Percentiles rank a stretch among this genome's conserved stretches.
Evolutionary conservation across 2,797 vertebrate species (phyloP).

Genomic region (Telmatherina bonti): DNA sequence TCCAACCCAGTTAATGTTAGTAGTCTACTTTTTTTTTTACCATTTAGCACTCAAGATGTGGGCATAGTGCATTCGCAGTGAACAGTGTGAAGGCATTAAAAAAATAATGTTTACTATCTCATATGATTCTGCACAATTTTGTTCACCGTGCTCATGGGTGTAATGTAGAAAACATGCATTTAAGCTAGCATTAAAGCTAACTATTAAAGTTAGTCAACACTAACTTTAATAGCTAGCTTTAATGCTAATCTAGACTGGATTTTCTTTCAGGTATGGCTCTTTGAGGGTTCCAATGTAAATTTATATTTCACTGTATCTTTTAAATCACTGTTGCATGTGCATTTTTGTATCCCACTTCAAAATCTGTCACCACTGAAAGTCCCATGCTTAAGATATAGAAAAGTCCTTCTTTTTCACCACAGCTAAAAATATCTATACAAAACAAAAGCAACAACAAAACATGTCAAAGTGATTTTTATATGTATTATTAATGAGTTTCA

Average conservation of each 20-base stretch:
- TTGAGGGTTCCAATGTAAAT: background rate
- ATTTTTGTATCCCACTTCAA: background rate
- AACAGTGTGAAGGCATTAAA: too few species aligned
- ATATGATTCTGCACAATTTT: background rate
- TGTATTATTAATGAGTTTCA: constrained; percentile 37
- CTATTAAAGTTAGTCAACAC: too few species aligned
- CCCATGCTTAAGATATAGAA: constrained; percentile 1
- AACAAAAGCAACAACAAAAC: background rate
- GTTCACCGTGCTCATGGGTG: background rate
- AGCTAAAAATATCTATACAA: background rate
- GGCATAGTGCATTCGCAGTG: background rate
- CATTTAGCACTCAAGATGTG: background rate
- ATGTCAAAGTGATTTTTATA: constrained; percentile 24
- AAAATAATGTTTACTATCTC: too few species aligned
- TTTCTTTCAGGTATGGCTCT: background rate
- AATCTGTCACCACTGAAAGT: constrained; percentile 6
- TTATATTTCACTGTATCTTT: background rate
- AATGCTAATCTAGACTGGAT: too few species aligned
- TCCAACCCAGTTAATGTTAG: too few species aligned
- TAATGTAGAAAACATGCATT: too few species aligned
- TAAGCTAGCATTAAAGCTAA: too few species aligned
- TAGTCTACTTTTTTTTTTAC: too few species aligned
- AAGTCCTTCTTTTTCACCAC: background rate
- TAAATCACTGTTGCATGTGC: background rate
- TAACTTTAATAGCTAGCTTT: background rate